phyloP scores from a whole-genome alignment of 1,140 invertebrate species.

The Drosophila tropicalis region DNA sequence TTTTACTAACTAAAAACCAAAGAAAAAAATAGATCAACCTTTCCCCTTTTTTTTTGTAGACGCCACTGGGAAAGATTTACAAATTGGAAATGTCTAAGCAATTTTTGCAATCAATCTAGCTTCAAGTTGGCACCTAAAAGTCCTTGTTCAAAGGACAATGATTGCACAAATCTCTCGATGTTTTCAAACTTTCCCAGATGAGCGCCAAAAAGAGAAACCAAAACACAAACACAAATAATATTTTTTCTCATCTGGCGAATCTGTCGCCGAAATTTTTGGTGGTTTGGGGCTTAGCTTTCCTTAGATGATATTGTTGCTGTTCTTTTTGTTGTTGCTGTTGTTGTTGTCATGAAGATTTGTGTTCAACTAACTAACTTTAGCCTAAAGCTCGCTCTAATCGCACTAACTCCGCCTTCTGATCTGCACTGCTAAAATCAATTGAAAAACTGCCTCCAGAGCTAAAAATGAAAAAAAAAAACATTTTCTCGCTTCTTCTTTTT shows the following conservation, averaged over 20 bases:
- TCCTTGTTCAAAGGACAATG: not conserved
- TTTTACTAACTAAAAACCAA: conserved; percentile 66
- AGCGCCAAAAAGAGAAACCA: conserved; percentile 38
- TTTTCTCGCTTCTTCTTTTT: conserved; percentile 9
- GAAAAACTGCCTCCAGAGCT: conserved; percentile 17
- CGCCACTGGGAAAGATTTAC: conserved; percentile 25
- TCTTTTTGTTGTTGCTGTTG: conserved; percentile 39
- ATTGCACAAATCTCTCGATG: conserved; percentile 30
- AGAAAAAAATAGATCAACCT: conserved; percentile 28
- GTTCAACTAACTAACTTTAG: conserved; percentile 77
- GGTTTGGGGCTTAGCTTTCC: conserved; percentile 82
- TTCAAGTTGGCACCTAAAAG: not conserved
- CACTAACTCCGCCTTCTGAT: conserved; percentile 59
- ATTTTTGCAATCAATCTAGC: conserved; percentile 40
- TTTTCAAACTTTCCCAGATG: conserved; percentile 17
- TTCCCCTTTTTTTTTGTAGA: conserved; percentile 37
- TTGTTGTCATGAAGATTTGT: conserved; percentile 66
- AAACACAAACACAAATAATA: conserved; percentile 30
- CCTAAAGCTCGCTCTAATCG: conserved; percentile 65
- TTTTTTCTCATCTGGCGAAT: conserved; percentile 25
- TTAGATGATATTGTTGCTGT: conserved; percentile 37
- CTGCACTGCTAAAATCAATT: conserved; percentile 34
- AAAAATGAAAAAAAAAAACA: not conserved
- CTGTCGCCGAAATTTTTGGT: conserved; percentile 55
- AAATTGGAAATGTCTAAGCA: not conserved